These are phyloP conservation scores for Pseudorhiza aurosa DNA, from an alignment of 30 jellyfish, hydroid and myxozoan genomes.

Conservation along the genomic window DNA sequence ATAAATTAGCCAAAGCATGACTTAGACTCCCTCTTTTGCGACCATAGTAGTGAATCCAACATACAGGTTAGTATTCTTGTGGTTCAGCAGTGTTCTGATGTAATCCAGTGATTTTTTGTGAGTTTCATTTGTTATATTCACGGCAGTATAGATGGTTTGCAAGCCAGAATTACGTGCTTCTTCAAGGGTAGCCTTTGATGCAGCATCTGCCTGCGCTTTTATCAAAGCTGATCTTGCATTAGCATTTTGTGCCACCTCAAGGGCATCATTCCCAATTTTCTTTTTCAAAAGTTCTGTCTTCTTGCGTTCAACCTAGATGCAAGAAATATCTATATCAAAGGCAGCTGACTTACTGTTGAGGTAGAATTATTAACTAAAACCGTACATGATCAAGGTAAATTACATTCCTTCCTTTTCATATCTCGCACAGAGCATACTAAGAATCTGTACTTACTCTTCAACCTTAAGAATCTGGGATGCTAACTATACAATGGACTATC, in stretches of 20 bases:
- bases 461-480: too few species aligned
- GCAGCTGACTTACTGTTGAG: too few species aligned
- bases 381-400: too few species aligned
- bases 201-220: slow-evolving; percentile 60
- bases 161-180: slow-evolving; percentile 75
- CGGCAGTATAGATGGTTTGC: slow-evolving; percentile 32
- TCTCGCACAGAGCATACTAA: too few species aligned
- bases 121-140: slow-evolving; percentile 48
- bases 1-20: too few species aligned
- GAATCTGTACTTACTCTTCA: too few species aligned
- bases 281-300: slow-evolving; percentile 48
- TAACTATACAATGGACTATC: too few species aligned
- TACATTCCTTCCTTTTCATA: too few species aligned
- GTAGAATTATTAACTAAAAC: too few species aligned
- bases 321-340: too few species aligned
- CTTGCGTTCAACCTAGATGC: slow-evolving; percentile 65
- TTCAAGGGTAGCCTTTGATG: slow-evolving; percentile 56
- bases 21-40: slow-evolving; percentile 56
- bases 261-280: slow-evolving; percentile 35
- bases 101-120: slow-evolving; percentile 73
- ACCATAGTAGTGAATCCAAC: slow-evolving; percentile 67
- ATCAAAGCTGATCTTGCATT: slow-evolving; percentile 53
- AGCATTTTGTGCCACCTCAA: slow-evolving; percentile 73
- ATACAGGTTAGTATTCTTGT: slow-evolving; percentile 50
- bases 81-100: slow-evolving; percentile 65